phyloP scores from a whole-genome alignment of 2,888 invertebrate species.

The Formica aserva region DNA sequence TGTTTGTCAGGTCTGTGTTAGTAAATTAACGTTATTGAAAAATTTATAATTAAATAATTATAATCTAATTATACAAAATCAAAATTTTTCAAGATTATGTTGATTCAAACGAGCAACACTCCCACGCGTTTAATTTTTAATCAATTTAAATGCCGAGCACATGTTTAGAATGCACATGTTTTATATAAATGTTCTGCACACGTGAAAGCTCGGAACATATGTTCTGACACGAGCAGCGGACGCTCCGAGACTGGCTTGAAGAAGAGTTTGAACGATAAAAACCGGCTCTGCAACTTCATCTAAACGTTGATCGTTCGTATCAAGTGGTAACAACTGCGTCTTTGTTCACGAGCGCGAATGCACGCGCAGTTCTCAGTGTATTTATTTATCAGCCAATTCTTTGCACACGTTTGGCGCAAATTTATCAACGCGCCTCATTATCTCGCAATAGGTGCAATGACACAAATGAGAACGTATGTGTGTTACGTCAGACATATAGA shows the following conservation, averaged over 20 bases:
- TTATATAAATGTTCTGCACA: neutral
- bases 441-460: slow-evolving; percentile 4
- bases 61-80: neutral
- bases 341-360: neutral
- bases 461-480: neutral
- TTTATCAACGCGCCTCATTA: slow-evolving; percentile 10
- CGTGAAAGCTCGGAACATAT: neutral
- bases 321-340: neutral
- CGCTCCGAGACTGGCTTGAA: slow-evolving; percentile 57
- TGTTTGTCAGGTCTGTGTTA: neutral
- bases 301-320: slow-evolving; percentile 33
- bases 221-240: slow-evolving; percentile 38
- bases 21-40: neutral
- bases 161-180: neutral
- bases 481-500: neutral
- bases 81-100: neutral
- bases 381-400: slow-evolving; percentile 5
- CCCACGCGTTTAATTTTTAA: neutral
- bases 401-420: neutral
- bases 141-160: neutral
- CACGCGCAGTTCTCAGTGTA: neutral
- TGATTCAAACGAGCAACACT: neutral
- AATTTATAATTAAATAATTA: neutral
- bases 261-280: slow-evolving; percentile 58
- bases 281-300: slow-evolving; percentile 65